phyloP scores from a whole-genome alignment of 2,888 invertebrate species.

The Lepidonotus clava region DNA sequence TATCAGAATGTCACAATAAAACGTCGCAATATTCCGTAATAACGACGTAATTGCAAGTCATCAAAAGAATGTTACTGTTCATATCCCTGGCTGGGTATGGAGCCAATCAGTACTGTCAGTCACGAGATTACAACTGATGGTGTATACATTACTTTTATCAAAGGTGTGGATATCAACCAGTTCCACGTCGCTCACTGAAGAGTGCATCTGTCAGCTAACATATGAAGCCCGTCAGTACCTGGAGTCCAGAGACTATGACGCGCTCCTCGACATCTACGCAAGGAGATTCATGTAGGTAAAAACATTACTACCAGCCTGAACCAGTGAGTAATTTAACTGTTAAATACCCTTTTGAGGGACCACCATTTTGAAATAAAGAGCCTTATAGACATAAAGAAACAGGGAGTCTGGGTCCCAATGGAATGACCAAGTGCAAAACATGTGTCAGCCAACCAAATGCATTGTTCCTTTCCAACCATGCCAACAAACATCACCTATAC shows the following conservation, averaged over 20 bases:
- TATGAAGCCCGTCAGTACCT: not conserved
- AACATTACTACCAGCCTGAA: too few relatives aligned
- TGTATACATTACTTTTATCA: too few relatives aligned
- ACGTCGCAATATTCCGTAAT: too few relatives aligned
- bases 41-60: too few relatives aligned
- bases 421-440: not conserved
- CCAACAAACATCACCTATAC: too few relatives aligned
- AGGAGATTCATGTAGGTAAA: not conserved
- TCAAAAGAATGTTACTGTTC: too few relatives aligned
- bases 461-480: not conserved
- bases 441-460: not conserved
- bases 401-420: not conserved
- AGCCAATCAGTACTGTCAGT: too few relatives aligned
- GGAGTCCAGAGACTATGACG: not conserved
- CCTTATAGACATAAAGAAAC: not conserved
- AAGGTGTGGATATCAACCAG: conserved; percentile 5
- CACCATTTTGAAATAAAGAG: not conserved
- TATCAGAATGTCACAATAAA: too few relatives aligned
- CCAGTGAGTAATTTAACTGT: too few relatives aligned
- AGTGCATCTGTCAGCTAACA: conserved; percentile 6
- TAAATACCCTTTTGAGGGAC: too few relatives aligned
- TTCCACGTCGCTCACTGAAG: not conserved
- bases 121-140: too few relatives aligned
- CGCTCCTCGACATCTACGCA: not conserved
- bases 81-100: too few relatives aligned